Evolutionary conservation across 2,797 vertebrate species (phyloP).

Genomic region (Acestrorhynchus altus): DNA sequence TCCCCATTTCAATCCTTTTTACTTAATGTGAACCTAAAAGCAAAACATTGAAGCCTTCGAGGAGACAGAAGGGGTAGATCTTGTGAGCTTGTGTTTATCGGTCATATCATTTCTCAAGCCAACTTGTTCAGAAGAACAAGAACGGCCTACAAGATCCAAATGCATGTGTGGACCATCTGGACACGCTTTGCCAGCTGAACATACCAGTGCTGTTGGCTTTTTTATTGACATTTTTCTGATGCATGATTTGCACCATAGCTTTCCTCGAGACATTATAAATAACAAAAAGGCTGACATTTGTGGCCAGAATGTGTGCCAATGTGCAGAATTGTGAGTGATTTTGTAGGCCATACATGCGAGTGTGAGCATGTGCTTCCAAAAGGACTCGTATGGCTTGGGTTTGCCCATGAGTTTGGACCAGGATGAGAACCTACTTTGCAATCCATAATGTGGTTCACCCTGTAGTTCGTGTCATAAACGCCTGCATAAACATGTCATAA

Average conservation of each 20-base stretch:
- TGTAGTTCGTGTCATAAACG: constrained; percentile 27
- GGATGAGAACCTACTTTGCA: constrained; percentile 1
- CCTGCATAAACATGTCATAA: constrained; percentile 18
- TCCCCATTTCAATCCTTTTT: constrained; percentile 11
- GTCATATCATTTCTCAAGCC: constrained; percentile 64
- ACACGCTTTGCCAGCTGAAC: constrained; percentile 67
- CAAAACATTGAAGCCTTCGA: neutral
- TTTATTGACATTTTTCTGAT: constrained; percentile 62
- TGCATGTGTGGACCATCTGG: constrained; percentile 81
- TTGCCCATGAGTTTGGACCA: constrained; percentile 7
- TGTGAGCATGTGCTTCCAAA: neutral
- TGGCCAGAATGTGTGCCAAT: constrained; percentile 20
- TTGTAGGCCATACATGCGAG: neutral
- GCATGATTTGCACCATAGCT: constrained; percentile 61
- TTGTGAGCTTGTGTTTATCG: constrained; percentile 58
- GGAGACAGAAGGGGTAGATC: constrained; percentile 12
- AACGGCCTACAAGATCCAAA: constrained; percentile 63
- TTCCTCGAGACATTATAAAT: constrained; percentile 58
- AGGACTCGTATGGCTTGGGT: neutral
- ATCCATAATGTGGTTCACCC: constrained; percentile 31
- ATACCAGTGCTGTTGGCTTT: constrained; percentile 69
- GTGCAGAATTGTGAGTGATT: constrained; percentile 11
- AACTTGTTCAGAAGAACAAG: constrained; percentile 70
- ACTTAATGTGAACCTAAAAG: neutral
- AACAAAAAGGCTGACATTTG: constrained; percentile 51